Conservation (phyloP, 2,113 vertebrate genomes). For the Brachyhypopomus occidentalis region DNA sequence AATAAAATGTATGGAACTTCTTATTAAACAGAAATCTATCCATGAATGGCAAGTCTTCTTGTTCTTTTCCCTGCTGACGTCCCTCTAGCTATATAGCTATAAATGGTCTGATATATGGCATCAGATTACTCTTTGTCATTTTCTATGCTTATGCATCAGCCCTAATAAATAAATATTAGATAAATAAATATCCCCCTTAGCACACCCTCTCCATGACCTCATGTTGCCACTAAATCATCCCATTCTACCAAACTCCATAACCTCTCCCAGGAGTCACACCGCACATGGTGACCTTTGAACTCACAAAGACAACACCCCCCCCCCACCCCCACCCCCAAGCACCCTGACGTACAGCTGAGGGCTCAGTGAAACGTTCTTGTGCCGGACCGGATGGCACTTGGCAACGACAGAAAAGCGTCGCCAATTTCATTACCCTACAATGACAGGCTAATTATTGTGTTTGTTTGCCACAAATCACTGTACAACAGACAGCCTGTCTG, state of each 20-base stretch:
- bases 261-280: constrained; percentile 48
- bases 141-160: no score
- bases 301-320: constrained; percentile 42
- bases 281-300: constrained; percentile 67
- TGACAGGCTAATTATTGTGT: constrained; percentile 84
- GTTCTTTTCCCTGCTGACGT: no score
- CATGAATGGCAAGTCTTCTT: no score
- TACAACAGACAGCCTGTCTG: constrained; percentile 83
- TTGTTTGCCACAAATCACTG: constrained; percentile 84
- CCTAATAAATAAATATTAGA: no score
- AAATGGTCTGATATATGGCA: no score
- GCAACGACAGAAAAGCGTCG: constrained; percentile 76
- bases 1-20: no score
- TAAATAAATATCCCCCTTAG: constrained; percentile 10
- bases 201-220: constrained; percentile 18
- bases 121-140: no score
- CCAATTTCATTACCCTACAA: constrained; percentile 83
- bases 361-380: constrained; percentile 66
- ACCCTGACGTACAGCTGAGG: constrained; percentile 47
- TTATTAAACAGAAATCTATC: no score
- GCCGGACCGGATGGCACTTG: constrained; percentile 72
- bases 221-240: constrained; percentile 38
- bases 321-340: constrained; percentile 35
- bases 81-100: no score
- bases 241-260: constrained; percentile 37